Conservation (phyloP, 2,797 vertebrate genomes). For the Platyrinchus mystaceus region DNA sequence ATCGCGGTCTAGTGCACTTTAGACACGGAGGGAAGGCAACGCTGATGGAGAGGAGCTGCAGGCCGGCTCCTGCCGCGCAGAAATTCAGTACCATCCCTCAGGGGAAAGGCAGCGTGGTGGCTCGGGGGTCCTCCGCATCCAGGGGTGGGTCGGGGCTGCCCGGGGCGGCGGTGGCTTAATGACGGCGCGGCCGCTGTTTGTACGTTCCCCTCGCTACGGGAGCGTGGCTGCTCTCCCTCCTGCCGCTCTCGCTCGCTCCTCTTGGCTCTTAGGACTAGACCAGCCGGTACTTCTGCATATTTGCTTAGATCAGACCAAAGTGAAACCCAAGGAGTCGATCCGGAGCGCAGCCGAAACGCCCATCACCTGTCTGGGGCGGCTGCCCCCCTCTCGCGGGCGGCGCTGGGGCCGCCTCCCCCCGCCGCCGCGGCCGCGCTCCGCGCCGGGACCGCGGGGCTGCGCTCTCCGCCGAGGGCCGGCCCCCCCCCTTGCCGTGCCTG, state of each 20-base stretch:
- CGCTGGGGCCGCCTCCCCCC: conserved; percentile 28
- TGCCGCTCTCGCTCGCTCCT: conserved; percentile 32
- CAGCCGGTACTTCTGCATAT: conserved; percentile 80
- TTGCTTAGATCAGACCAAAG: conserved; percentile 75
- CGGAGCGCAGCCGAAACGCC: conserved; percentile 78
- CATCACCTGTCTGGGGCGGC: conserved; percentile 77
- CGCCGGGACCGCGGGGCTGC: neutral
- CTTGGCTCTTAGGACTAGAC: conserved; percentile 68
- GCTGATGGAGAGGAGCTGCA: conserved; percentile 84
- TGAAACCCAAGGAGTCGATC: conserved; percentile 76
- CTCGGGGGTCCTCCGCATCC: conserved; percentile 70
- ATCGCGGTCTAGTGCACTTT: conserved; percentile 88
- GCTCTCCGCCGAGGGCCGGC: neutral
- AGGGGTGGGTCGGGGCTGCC: conserved; percentile 60
- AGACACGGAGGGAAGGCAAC: conserved; percentile 79
- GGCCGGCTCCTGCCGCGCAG: conserved; percentile 87
- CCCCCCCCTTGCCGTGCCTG: neutral
- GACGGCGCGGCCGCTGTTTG: conserved; percentile 56
- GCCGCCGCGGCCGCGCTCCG: conserved; percentile 45
- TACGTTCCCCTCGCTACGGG: conserved; percentile 61
- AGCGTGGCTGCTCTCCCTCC: conserved; percentile 51
- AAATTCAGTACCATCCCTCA: conserved; percentile 92
- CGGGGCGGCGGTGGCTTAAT: conserved; percentile 57
- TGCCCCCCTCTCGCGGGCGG: conserved; percentile 43
- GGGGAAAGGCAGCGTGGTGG: conserved; percentile 71